Conservation (phyloP, 2,113 vertebrate species). For the Prionailurus viverrinus region DNA sequence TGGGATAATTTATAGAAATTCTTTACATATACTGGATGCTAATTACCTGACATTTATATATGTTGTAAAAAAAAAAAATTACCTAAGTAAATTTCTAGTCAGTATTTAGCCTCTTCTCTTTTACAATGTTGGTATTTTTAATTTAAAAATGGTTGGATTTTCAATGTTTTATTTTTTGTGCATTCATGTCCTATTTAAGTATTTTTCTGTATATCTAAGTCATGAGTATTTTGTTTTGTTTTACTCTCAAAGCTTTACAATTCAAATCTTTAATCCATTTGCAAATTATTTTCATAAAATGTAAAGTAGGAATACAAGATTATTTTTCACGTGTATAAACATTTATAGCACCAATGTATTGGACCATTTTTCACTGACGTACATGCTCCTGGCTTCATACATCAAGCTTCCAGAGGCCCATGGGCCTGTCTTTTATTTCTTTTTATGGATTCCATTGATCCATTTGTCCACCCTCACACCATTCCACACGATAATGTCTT, state of each 20-base stretch:
- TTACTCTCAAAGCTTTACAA: not conserved
- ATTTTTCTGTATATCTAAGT: not conserved
- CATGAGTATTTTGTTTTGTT: not conserved
- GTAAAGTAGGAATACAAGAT: not conserved
- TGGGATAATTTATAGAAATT: not conserved
- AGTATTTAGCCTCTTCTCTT: not conserved
- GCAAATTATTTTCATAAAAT: not conserved
- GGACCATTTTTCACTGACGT: not conserved
- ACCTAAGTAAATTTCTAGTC: not conserved
- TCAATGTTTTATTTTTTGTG: not conserved
- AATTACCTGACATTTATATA: not conserved
- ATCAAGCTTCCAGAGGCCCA: not conserved
- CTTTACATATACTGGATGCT: not conserved
- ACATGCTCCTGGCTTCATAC: not conserved
- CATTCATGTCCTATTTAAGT: not conserved
- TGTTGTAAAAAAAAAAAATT: not conserved
- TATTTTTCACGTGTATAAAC: not conserved
- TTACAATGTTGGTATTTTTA: not conserved
- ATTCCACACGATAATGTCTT: not conserved
- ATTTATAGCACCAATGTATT: not conserved
- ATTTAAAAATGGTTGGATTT: not conserved
- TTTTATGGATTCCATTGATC: not conserved
- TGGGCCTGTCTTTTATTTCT: not conserved
- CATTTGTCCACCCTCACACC: not conserved
- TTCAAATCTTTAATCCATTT: not conserved